Evolutionary conservation across 2,888 invertebrate species (phyloP).

Genomic region (Parascotia fuliginaria): DNA sequence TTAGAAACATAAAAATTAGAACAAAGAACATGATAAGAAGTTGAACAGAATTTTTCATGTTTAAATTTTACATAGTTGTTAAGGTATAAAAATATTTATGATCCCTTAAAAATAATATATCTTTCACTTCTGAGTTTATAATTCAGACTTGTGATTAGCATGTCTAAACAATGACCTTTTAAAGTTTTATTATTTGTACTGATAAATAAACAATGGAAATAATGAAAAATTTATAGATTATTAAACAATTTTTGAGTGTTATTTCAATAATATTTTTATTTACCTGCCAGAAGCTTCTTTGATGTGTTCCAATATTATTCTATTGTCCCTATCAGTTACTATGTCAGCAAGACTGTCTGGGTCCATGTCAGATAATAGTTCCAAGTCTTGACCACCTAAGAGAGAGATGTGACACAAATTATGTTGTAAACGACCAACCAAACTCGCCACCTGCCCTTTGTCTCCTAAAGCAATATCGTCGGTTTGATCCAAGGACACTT

Average conservation of each 20-base stretch:
- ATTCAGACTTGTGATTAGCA: no score
- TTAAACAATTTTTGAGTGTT: background rate
- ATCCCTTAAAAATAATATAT: no score
- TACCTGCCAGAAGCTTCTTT: constrained; percentile 94
- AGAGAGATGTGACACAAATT: constrained; percentile 94
- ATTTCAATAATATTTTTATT: constrained; percentile 3
- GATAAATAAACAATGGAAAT: no score
- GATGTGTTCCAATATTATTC: constrained; percentile 91
- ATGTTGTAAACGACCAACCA: constrained; percentile 91
- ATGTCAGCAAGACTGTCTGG: constrained; percentile 94
- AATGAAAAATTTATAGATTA: no score
- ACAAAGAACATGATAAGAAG: no score
- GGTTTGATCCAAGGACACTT: constrained; percentile 86
- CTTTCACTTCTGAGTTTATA: no score
- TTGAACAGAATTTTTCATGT: no score
- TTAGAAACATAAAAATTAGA: background rate
- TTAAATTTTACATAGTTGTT: no score
- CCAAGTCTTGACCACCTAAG: constrained; percentile 93
- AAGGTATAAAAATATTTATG: no score
- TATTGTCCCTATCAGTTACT: constrained; percentile 89
- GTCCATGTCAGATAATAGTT: constrained; percentile 95
- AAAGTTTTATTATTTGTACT: background rate
- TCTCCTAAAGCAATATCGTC: constrained; percentile 83
- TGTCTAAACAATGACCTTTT: no score
- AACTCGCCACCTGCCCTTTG: constrained; percentile 88